Evolutionary conservation across 2,888 invertebrate genomes (phyloP), one percentile per base, ranked within the genome.

Genomic region (Eumacrocentrus americanus): DNA sequence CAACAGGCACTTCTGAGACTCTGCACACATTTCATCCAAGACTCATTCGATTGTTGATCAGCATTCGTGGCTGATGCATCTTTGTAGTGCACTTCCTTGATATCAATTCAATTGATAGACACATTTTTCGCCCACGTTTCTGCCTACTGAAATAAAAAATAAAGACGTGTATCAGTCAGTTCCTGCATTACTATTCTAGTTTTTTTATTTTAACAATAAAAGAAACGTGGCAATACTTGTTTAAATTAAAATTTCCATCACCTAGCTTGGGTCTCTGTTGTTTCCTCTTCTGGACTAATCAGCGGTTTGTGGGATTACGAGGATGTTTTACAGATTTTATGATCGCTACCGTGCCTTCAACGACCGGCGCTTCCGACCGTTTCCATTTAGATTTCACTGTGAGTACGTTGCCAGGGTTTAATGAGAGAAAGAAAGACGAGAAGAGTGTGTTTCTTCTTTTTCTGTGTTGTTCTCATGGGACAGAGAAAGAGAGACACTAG

Each of bases 311-410:
- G 58, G 46, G 60, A 47, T 57, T 16, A 44, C 67, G 16, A 63
- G 60, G 56, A 81, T 80, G 80, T 74, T 72, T 72, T 80, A 79
- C 66, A 72, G 80, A 75, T 80, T 80, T 62, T 80, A 78, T 83
- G 80, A 78, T 73, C 75, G 78, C 58, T 77, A 81, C 78, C 77
- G 83, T 76, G 79, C 78, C 64, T 76, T 78, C 71, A 75, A 78
- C 65, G 78, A 80, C 25, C 75, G 74, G 11, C 70, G 74, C 7
- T 64, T 65, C 14, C 70, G 72, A 16, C 71, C 72, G 22, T 80
- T 80, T 61, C 79, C 80, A 12, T 80, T 72, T 63, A 70, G 75
- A 67, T 77, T 80, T 65, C 75, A 79, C 56, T 80, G 80, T 80
- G 71, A 80, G 80, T 78, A 64, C 53, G 12, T 29, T 22, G 18